Evolutionary conservation across 1,140 invertebrate genomes (phyloP), one percentile per base, ranked within the genome.

Genomic region (Uloborus diversus): DNA sequence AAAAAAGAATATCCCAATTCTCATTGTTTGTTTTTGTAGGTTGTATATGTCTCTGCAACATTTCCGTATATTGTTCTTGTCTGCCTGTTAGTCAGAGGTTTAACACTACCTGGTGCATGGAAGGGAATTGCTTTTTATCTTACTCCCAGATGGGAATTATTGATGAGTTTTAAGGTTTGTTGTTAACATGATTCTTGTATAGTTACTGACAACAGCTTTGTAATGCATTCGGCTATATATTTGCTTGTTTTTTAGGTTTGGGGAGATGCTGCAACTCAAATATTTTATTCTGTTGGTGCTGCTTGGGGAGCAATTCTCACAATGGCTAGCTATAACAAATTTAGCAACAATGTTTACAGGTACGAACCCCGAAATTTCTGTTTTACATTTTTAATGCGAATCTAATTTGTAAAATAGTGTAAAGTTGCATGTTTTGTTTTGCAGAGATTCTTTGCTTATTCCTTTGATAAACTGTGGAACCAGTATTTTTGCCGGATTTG

Each of bases 271-370:
- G 88, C 87, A 1, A 87, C 88, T 30, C 88, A 88, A 82, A 87
- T 88, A 82, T 84, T 84, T 69, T 88, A 87, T 79, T 88, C 87
- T n/a, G 87, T 87, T 65, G 89, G 89, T 59, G 83, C 87, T 68
- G 92, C 93, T 11, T 94, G 93, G 92, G 94, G 94, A 81, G 93
- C 93, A 35, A 87, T 94, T 17, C 93, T 94, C 25, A 93, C 92
- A 3, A 88, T 94, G 20, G 92, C 92, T 23, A 82, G 81, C 30
- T 82, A 82, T 33, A 82, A 79, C 35, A 65, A 59, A 42, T 82
- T 82, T 35, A 56, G n/a, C 20, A 93, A 94, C 84, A 93, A 94
- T 83, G 93, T 92, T 83, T 93, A 93, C 85, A 71, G 81, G 91
- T 92, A 85, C 23, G 56, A 42, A 17, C 37, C 37, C 17, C 17